Evolutionary conservation across 64 coral and sea anemone genomes (phyloP).

Genomic region (Platygyra sinensis): DNA sequence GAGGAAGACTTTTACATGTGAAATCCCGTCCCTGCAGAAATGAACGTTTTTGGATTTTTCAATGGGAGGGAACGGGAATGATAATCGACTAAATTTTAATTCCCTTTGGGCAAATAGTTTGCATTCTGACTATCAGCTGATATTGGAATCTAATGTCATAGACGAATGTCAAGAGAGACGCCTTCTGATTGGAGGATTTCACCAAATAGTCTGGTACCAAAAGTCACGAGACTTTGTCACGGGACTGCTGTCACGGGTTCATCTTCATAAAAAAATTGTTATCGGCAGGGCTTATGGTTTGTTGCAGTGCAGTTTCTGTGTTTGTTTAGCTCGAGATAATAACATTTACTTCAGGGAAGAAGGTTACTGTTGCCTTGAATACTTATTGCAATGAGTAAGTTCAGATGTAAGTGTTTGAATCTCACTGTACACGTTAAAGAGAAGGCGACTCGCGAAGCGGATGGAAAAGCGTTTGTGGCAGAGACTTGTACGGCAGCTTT

Average conservation of each 20-base stretch:
- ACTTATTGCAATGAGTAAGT: conserved; percentile 64
- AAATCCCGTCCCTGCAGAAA: too few relatives aligned
- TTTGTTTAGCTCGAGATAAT: not conserved
- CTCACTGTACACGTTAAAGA: conserved; percentile 79
- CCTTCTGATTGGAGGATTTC: conserved; percentile 24
- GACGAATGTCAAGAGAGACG: not conserved
- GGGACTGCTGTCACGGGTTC: conserved; percentile 33
- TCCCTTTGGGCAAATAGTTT: too few relatives aligned
- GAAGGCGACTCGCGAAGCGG: conserved; percentile 56
- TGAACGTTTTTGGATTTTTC: too few relatives aligned
- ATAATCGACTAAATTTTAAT: not conserved
- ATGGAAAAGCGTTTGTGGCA: conserved; percentile 69
- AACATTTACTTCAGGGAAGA: not conserved
- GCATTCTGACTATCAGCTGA: conserved; percentile 34
- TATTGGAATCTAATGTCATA: not conserved
- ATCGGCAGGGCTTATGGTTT: too few relatives aligned
- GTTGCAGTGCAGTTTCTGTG: not conserved
- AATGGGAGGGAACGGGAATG: too few relatives aligned
- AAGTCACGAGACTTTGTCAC: conserved; percentile 69
- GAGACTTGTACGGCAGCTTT: conserved; percentile 41
- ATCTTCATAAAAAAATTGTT: not conserved
- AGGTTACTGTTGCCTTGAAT: not conserved
- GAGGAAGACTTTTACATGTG: too few relatives aligned
- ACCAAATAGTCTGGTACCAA: not conserved
- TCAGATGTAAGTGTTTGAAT: conserved; percentile 81